Evolutionary conservation across 1,140 invertebrate species (phyloP).

Genomic region (Drosophila neocordata): DNA sequence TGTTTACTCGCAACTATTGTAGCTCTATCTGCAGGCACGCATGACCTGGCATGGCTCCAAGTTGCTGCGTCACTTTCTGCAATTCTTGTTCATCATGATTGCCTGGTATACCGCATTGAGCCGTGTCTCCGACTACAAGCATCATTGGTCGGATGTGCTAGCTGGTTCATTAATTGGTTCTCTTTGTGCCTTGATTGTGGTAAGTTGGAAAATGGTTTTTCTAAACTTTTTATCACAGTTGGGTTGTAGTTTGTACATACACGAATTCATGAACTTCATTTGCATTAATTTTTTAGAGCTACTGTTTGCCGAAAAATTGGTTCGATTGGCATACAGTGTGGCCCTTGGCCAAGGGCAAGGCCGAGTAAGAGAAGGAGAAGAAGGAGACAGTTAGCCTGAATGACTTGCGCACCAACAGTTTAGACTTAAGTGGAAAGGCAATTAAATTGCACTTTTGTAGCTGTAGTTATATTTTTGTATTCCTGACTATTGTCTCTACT

Average conservation of each 20-base stretch:
- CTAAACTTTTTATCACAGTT: neutral
- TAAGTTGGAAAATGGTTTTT: conserved; percentile 81
- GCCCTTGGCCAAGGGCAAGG: conserved; percentile 52
- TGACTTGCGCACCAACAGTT: conserved; percentile 24
- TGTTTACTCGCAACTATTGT: conserved; percentile 25
- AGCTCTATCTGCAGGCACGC: conserved; percentile 93
- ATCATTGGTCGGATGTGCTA: conserved; percentile 92
- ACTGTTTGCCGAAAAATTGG: conserved; percentile 64
- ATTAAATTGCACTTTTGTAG: conserved; percentile 34
- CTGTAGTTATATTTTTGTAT: neutral
- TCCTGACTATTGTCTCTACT: neutral
- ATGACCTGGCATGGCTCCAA: conserved; percentile 90
- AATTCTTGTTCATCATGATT: conserved; percentile 88
- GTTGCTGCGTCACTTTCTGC: conserved; percentile 89
- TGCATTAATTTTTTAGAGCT: conserved; percentile 69
- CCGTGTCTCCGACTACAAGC: conserved; percentile 96
- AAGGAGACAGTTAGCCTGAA: neutral
- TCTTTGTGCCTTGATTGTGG: conserved; percentile 84
- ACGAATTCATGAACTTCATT: conserved; percentile 22
- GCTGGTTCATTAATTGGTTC: conserved; percentile 85
- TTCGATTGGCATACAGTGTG: conserved; percentile 75
- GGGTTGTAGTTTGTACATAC: neutral
- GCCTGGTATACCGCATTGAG: conserved; percentile 93
- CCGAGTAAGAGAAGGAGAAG: conserved; percentile 35
- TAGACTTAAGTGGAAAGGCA: conserved; percentile 42